Evolutionary conservation across 2,888 invertebrate genomes (phyloP).

Genomic region (Cephus pulcher): DNA sequence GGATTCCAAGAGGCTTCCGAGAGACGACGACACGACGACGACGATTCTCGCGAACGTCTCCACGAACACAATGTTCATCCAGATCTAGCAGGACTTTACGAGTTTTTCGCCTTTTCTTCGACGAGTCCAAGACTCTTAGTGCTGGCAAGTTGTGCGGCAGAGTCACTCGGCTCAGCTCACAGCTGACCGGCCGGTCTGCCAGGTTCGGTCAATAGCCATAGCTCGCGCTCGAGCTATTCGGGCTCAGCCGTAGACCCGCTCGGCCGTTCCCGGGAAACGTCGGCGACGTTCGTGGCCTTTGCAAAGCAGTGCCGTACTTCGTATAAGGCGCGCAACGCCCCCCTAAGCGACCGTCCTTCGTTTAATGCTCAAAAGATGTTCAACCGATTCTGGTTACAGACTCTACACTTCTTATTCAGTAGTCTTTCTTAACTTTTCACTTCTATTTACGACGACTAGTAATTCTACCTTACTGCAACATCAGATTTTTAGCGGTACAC

Average conservation of each 20-base stretch:
- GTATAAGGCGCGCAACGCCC: no score
- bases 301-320: constrained; percentile 34
- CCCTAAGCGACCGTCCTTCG: no score
- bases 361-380: no score
- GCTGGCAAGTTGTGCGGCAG: background rate
- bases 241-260: constrained; percentile 14
- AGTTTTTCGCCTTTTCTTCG: no score
- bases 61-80: no score
- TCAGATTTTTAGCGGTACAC: no score
- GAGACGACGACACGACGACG: background rate
- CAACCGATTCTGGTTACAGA: no score
- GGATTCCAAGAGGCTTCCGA: background rate
- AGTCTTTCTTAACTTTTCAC: no score
- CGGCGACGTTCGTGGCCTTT: constrained; percentile 48
- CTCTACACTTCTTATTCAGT: no score
- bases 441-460: no score
- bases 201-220: constrained; percentile 63
- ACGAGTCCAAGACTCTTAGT: background rate
- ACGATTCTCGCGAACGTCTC: background rate
- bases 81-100: no score
- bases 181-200: constrained; percentile 64
- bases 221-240: constrained; percentile 41
- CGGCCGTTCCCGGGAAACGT: constrained; percentile 39
- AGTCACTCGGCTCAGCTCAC: constrained; percentile 50
- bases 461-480: no score